A percentile compares a stretch with the other conserved stretches of the same genome.
Evolutionary conservation across 2,113 vertebrate species (phyloP).

Genomic region (Gavialis gangeticus): DNA sequence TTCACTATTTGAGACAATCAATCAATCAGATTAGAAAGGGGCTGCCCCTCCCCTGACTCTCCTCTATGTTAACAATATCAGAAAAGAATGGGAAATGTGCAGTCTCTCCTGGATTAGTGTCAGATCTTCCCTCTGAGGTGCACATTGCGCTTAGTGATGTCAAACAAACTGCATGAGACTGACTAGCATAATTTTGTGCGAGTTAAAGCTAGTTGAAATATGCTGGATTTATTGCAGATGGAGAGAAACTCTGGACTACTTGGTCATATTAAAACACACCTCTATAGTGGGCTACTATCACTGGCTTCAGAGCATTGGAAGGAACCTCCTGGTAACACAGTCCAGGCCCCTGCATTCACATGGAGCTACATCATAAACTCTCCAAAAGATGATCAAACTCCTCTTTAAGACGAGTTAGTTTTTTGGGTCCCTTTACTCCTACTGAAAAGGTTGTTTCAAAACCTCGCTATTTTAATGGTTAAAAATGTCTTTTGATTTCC

Average conservation of each 20-base stretch:
- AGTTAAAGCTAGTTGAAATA: neutral
- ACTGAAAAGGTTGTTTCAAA: too few species aligned
- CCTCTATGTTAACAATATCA: neutral
- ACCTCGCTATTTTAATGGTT: too few species aligned
- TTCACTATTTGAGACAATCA: neutral
- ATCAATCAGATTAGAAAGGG: conserved; percentile 4
- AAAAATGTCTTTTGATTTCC: too few species aligned
- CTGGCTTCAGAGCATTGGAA: neutral
- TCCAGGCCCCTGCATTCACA: too few species aligned
- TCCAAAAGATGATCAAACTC: too few species aligned
- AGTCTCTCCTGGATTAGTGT: neutral
- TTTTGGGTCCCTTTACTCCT: too few species aligned
- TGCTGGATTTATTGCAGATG: neutral
- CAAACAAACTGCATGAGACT: fast-evolving
- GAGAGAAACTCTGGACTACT: neutral
- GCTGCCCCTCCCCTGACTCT: neutral
- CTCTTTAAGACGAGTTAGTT: too few species aligned
- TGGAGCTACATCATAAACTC: too few species aligned
- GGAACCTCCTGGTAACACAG: too few species aligned
- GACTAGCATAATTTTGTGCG: neutral
- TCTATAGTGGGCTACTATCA: neutral
- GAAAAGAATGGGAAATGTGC: neutral
- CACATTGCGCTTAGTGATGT: fast-evolving
- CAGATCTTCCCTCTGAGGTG: neutral
- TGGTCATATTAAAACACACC: neutral